A percentile compares a stretch with the other conserved stretches of the same genome.
These are phyloP conservation scores for Hormaphis cornu DNA, from an alignment of 1,140 invertebrate species.

Conservation along the genomic window DNA sequence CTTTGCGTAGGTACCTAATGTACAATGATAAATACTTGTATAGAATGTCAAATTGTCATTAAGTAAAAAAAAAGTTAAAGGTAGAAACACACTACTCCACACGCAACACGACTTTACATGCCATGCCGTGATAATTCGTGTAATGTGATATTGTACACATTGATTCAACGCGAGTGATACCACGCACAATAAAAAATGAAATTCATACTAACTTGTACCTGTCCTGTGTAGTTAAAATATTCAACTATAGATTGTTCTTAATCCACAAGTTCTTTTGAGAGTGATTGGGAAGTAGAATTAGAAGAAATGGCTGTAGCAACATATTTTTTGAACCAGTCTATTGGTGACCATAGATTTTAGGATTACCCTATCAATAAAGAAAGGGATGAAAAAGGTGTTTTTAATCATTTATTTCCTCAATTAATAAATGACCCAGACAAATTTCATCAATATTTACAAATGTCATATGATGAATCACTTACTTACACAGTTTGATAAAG, in stretches of 20 bases:
- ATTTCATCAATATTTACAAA: background rate
- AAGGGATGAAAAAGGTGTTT: background rate
- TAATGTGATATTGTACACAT: background rate
- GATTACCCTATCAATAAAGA: background rate
- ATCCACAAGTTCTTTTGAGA: background rate
- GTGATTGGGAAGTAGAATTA: background rate
- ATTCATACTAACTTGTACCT: background rate
- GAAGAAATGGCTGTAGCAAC: background rate
- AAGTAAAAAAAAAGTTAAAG: background rate
- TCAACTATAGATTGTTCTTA: background rate
- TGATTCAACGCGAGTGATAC: background rate
- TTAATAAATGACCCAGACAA: background rate
- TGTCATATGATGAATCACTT: background rate
- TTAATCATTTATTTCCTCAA: background rate
- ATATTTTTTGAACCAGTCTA: background rate
- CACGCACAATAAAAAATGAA: background rate
- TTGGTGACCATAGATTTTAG: background rate
- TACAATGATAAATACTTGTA: too few species aligned
- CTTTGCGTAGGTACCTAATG: too few species aligned
- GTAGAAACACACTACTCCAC: background rate
- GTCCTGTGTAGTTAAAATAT: background rate
- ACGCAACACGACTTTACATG: background rate
- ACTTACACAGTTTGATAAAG: background rate
- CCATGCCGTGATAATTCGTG: background rate
- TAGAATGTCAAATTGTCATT: too few species aligned